Evolutionary conservation across 2,888 invertebrate species (phyloP).

Genomic region (Tachystola acroxantha): DNA sequence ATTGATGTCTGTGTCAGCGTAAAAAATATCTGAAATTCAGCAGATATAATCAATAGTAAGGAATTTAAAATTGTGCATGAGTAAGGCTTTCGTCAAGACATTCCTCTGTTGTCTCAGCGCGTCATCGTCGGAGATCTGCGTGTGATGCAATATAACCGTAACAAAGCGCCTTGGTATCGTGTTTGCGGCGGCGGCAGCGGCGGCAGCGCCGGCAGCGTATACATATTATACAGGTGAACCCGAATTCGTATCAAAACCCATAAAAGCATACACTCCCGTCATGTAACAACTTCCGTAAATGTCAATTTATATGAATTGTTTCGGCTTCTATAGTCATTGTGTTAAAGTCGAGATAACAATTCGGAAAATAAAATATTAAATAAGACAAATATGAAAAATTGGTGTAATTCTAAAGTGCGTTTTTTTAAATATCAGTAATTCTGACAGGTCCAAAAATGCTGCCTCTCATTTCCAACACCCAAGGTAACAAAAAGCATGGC

Average conservation of each 20-base stretch:
- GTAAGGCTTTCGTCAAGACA: conserved; percentile 33
- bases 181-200: conserved; percentile 17
- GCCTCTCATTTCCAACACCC: too few species aligned
- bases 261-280: too few species aligned
- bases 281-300: too few species aligned
- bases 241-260: not conserved
- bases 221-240: conserved; percentile 2
- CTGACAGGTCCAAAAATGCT: too few species aligned
- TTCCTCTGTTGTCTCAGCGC: conserved; percentile 43
- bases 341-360: too few species aligned
- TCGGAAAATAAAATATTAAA: too few species aligned
- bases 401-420: too few species aligned
- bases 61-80: conserved; percentile 1
- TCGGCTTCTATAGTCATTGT: too few species aligned
- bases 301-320: too few species aligned
- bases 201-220: conserved; percentile 14
- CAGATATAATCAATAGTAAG: conserved; percentile 3
- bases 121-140: conserved; percentile 33
- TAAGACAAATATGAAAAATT: too few species aligned
- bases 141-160: conserved; percentile 39
- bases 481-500: too few species aligned
- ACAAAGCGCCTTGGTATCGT: conserved; percentile 20
- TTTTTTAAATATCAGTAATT: too few species aligned
- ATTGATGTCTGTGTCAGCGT: conserved; percentile 14
- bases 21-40: conserved; percentile 7